Percentiles rank a stretch among this genome's conserved stretches.
Conservation (phyloP, 2,888 invertebrate species). For the Hydraecia micacea region DNA sequence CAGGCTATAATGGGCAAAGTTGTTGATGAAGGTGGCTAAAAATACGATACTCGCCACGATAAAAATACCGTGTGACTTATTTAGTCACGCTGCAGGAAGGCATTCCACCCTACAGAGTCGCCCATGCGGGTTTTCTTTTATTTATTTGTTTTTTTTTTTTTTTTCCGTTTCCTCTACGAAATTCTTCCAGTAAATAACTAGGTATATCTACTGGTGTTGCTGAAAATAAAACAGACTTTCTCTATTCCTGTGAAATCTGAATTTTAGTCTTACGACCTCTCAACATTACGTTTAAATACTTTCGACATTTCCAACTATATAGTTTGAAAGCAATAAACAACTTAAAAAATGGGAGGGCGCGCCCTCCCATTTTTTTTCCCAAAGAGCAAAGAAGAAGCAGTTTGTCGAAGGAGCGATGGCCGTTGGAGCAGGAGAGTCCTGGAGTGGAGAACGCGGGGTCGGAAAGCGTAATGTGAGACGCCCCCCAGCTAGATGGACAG, state of each 20-base stretch:
- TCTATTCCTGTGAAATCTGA: not conserved
- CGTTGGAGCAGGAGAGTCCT: too few relatives aligned
- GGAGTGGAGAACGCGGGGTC: too few relatives aligned
- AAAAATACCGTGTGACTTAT: not conserved
- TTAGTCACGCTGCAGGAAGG: not conserved
- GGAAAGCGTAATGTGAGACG: too few relatives aligned
- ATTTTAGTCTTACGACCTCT: not conserved
- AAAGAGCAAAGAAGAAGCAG: not conserved
- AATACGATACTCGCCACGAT: not conserved
- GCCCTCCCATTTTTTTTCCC: too few relatives aligned
- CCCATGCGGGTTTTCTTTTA: not conserved
- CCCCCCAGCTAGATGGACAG: too few relatives aligned
- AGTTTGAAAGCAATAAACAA: not conserved
- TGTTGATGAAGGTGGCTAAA: slow-evolving; percentile 4
- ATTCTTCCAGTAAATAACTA: not conserved
- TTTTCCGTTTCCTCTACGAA: not conserved
- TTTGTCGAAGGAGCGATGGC: too few relatives aligned
- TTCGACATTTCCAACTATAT: not conserved
- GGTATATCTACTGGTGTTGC: not conserved
- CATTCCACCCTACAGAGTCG: not conserved
- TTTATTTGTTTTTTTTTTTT: too few relatives aligned
- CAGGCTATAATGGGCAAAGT: slow-evolving; percentile 5
- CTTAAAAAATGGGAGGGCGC: too few relatives aligned
- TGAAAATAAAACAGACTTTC: not conserved
- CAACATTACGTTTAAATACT: not conserved